Evolutionary conservation across 2,113 vertebrate genomes (phyloP).

Genomic region (Hippocampus comes): DNA sequence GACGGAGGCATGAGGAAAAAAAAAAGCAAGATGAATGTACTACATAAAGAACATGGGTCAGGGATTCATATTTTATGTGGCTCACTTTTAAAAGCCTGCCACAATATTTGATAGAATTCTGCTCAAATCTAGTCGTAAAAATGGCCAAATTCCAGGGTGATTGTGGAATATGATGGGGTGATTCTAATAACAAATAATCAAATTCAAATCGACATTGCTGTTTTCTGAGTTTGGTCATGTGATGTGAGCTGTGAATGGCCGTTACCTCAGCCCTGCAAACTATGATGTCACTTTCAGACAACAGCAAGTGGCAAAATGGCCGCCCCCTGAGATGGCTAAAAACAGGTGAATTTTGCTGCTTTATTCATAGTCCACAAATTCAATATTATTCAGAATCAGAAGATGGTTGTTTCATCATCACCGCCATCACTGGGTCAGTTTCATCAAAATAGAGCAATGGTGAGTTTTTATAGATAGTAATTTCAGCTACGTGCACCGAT

Average conservation of each 20-base stretch:
- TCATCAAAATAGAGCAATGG: slow-evolving; percentile 55
- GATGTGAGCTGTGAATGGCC: too few relatives aligned
- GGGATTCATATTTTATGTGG: not conserved
- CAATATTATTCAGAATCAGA: not conserved
- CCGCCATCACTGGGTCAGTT: slow-evolving; percentile 39
- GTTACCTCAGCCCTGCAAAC: too few relatives aligned
- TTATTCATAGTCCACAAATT: too few relatives aligned
- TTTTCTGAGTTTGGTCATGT: too few relatives aligned
- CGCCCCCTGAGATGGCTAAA: too few relatives aligned
- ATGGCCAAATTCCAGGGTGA: not conserved
- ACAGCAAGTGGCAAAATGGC: too few relatives aligned
- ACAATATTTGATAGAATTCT: not conserved
- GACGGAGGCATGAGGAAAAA: slow-evolving; percentile 7
- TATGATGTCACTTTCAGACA: too few relatives aligned
- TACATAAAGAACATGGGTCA: not conserved
- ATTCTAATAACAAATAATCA: too few relatives aligned
- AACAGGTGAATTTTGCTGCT: too few relatives aligned
- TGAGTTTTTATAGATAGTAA: slow-evolving; percentile 57
- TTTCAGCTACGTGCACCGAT: slow-evolving; percentile 45
- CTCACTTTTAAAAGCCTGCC: not conserved
- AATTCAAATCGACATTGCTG: too few relatives aligned
- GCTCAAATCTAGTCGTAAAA: not conserved
- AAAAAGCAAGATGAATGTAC: not conserved
- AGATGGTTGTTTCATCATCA: slow-evolving; percentile 5
- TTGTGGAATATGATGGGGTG: not conserved